Percentiles rank a stretch among this genome's conserved stretches.
phyloP scores from a whole-genome alignment of 2,888 invertebrate species.

The Morpho helenor region DNA sequence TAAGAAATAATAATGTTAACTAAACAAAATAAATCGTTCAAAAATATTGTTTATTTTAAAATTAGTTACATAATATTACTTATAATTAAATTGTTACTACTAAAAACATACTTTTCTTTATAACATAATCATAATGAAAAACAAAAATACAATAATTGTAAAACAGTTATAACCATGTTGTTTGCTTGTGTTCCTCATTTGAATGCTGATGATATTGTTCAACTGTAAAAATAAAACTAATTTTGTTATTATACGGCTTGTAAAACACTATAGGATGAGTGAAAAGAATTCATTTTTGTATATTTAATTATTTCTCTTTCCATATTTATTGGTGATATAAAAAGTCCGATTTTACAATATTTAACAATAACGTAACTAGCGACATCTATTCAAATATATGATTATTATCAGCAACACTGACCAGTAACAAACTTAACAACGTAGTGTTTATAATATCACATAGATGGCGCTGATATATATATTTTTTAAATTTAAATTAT shows the following conservation, averaged over 20 bases:
- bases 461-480: slow-evolving; percentile 12
- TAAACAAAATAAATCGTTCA: too few relatives aligned
- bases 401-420: neutral
- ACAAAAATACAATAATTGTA: slow-evolving; percentile 4
- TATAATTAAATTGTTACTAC: neutral
- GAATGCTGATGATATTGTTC: slow-evolving; percentile 52
- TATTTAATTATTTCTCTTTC: too few relatives aligned
- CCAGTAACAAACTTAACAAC: neutral
- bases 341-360: too few relatives aligned
- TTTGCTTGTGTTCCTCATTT: slow-evolving; percentile 28
- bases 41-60: too few relatives aligned
- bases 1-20: too few relatives aligned
- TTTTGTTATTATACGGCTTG: too few relatives aligned
- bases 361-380: neutral
- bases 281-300: slow-evolving; percentile 16
- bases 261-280: too few relatives aligned
- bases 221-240: slow-evolving; percentile 43
- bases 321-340: too few relatives aligned
- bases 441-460: neutral
- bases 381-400: slow-evolving; percentile 1
- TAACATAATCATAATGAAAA: slow-evolving; percentile 1
- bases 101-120: neutral
- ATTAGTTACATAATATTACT: neutral
- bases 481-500: neutral
- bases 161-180: neutral